Evolutionary conservation across 2,888 invertebrate genomes (phyloP), one percentile per base, ranked within the genome.

Genomic region (Enoplolaimus lenunculus): DNA sequence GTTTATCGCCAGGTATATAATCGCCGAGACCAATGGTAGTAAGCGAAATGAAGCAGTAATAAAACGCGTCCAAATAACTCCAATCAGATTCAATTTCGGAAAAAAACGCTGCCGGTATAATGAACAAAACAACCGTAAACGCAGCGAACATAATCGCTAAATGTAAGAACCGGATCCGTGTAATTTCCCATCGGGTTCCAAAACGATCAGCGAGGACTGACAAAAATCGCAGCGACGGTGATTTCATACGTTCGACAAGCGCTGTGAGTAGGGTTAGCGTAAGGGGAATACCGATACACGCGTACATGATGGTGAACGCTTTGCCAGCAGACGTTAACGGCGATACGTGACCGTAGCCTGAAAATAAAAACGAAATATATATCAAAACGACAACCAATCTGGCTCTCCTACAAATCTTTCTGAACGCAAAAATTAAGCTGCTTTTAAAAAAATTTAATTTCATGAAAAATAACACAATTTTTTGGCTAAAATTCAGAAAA

Each of bases 11-110:
- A 0, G 91, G 91, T 74, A 91, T 90, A 83, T 90, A 91, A 82
- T 92, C 92, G 0, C 91, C 91, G 1, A 92, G 85, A 21, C 91
- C 90, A 77, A 92, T 89, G 73, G 91, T 91, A 31, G 91, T 91
- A 74, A 92, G 84, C 21, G 91, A 91, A 77, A 92, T 89, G 84
- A 91, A 91, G 82, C 91, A 91, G 82, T 90, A 92, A 83, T 92
- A 92, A 78, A 92, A 86, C 0, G 91, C 88, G 83, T 92, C 92
- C 74, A 92, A 83, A 81, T 87, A 89, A 80, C 88, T 88, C 78
- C 78, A 78, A 7, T 87, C 87, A 0, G 88, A 87, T 81, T 92
- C 92, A 73, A 92, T 81, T 67, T 83, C 81, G 28, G 88, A 86
- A 82, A 91, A 91, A 65, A 88, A 83, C 34, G 84, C 85, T 0